phyloP scores from a whole-genome alignment of 2,797 vertebrate genomes.

The Spinibarbus caldwelli region DNA sequence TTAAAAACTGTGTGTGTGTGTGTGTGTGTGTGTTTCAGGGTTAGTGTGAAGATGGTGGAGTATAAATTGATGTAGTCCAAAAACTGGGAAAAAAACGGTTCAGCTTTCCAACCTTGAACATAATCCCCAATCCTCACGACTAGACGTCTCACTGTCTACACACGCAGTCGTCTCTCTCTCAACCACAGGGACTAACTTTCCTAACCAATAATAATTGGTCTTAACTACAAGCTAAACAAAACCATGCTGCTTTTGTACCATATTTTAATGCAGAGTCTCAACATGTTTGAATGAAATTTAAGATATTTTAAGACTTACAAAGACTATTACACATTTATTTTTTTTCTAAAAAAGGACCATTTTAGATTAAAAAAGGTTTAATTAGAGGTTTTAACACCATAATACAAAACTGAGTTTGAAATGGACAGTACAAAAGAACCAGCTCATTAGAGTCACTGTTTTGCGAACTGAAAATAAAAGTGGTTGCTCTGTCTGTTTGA shows the following conservation, averaged over 20 bases:
- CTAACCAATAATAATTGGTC: slow-evolving; percentile 20
- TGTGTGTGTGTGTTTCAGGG: neutral
- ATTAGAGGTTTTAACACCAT: neutral
- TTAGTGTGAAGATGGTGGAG: neutral
- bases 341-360: too few relatives aligned
- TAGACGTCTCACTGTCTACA: slow-evolving; percentile 17
- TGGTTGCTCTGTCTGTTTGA: neutral
- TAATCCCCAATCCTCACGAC: slow-evolving; percentile 2
- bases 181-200: slow-evolving; percentile 21
- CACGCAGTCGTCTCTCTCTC: neutral
- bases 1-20: neutral
- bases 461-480: neutral
- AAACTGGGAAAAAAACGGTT: neutral
- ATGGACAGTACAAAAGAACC: neutral
- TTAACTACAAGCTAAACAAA: slow-evolving; percentile 21
- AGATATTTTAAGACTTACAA: neutral
- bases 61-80: neutral
- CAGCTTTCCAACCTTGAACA: slow-evolving; percentile 36
- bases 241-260: neutral
- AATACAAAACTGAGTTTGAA: neutral
- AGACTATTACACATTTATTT: neutral
- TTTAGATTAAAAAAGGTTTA: neutral
- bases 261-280: neutral
- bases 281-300: neutral
- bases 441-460: neutral